These are phyloP conservation scores for Carassius auratus DNA, from an alignment of 2,113 vertebrate genomes.

Conservation along the genomic window DNA sequence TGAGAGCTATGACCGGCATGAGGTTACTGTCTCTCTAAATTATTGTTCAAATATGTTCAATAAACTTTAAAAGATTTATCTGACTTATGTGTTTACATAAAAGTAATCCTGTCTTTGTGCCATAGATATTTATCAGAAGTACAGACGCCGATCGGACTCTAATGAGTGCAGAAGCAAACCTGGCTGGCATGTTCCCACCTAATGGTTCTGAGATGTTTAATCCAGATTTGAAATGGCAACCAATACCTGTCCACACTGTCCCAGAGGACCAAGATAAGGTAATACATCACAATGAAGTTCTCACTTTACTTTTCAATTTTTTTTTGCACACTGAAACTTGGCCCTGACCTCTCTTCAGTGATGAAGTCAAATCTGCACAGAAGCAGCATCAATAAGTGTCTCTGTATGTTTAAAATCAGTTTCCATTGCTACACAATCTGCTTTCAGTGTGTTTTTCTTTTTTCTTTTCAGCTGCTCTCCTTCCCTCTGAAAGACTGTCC, in stretches of 20 bases:
- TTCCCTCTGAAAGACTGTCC: slow-evolving; percentile 86
- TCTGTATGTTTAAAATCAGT: background rate
- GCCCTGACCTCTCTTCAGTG: background rate
- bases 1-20: slow-evolving; percentile 79
- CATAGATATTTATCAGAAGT: slow-evolving; percentile 87
- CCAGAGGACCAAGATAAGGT: slow-evolving; percentile 82
- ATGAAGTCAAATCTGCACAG: background rate
- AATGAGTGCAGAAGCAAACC: slow-evolving; percentile 94
- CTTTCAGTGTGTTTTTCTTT: slow-evolving; percentile 55
- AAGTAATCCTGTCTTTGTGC: background rate
- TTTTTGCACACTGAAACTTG: background rate
- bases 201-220: slow-evolving; percentile 78
- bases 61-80: background rate
- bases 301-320: too few relatives aligned
- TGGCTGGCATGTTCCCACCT: slow-evolving; percentile 93
- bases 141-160: slow-evolving; percentile 93
- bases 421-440: too few relatives aligned
- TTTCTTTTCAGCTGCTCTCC: slow-evolving; percentile 74
- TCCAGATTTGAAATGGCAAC: slow-evolving; percentile 87
- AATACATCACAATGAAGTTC: slow-evolving; percentile 10
- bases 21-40: slow-evolving; percentile 75
- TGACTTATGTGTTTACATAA: background rate
- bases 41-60: background rate
- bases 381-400: background rate
- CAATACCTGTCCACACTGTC: slow-evolving; percentile 93